phyloP scores from a whole-genome alignment of 1,140 invertebrate genomes.

The Cotesia vestalis region DNA sequence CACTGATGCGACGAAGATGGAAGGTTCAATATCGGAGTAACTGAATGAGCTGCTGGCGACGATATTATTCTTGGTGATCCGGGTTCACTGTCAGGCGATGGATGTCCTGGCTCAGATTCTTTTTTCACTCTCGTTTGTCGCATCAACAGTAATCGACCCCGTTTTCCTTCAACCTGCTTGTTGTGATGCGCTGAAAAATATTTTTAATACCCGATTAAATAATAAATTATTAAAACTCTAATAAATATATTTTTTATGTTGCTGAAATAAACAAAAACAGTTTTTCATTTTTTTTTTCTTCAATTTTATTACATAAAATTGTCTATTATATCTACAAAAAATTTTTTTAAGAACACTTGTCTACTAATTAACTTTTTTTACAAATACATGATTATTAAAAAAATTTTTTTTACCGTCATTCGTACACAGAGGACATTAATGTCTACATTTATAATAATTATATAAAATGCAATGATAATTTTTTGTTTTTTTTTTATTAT shows the following conservation, averaged over 20 bases:
- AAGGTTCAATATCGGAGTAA: conserved; percentile 66
- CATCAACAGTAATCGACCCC: conserved; percentile 69
- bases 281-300: not conserved
- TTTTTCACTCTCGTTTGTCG: conserved; percentile 75
- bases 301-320: conserved; percentile 2
- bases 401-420: too few species aligned
- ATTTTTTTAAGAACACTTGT: not conserved
- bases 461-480: conserved; percentile 8
- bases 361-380: conserved; percentile 2
- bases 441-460: not conserved
- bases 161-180: conserved; percentile 66
- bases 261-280: not conserved
- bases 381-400: conserved; percentile 1
- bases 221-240: not conserved
- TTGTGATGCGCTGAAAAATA: conserved; percentile 32
- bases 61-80: conserved; percentile 58
- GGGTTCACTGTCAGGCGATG: conserved; percentile 66
- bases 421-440: not conserved
- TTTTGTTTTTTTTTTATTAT: conserved; percentile 31
- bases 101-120: conserved; percentile 68
- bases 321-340: conserved; percentile 1
- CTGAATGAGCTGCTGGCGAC: conserved; percentile 57
- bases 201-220: not conserved
- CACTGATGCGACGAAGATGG: conserved; percentile 70
- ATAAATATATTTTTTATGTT: too few species aligned